These are phyloP conservation scores for Rhipidura dahli DNA, from an alignment of 2,113 vertebrate genomes.

Conservation along the genomic window DNA sequence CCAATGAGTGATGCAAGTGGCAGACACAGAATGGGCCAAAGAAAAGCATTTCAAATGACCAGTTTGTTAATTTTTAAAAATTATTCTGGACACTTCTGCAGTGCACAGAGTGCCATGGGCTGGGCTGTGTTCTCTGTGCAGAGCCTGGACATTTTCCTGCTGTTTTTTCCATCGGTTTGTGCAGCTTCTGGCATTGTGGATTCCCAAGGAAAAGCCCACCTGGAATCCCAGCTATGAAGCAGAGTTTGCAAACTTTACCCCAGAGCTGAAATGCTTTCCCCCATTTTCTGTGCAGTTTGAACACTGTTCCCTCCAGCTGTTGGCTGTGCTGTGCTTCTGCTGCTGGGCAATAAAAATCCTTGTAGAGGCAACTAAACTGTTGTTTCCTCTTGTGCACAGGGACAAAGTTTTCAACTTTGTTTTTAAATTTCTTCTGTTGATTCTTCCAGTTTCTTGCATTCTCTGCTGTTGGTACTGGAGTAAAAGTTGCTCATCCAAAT, in stretches of 20 bases:
- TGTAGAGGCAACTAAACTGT: fast-evolving
- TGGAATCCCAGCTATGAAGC: background rate
- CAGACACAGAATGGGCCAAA: background rate
- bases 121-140: fast-evolving
- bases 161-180: background rate
- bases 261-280: fast-evolving
- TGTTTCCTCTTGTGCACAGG: background rate
- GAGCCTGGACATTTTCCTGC: fast-evolving
- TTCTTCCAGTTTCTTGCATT: background rate
- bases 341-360: background rate
- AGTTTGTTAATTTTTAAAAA: fast-evolving
- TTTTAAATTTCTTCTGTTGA: background rate
- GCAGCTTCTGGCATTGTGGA: background rate
- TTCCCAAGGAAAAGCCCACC: background rate
- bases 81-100: background rate
- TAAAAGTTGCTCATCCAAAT: background rate
- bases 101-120: fast-evolving
- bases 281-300: background rate
- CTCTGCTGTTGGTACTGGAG: background rate
- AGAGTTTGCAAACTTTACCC: background rate
- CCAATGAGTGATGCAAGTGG: fast-evolving
- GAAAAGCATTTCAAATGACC: background rate
- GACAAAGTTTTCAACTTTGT: background rate
- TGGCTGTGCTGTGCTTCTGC: background rate
- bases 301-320: background rate